Base-by-base conservation (phyloP, 2,113 vertebrate species). In the Aepyceros melampus region DNA sequence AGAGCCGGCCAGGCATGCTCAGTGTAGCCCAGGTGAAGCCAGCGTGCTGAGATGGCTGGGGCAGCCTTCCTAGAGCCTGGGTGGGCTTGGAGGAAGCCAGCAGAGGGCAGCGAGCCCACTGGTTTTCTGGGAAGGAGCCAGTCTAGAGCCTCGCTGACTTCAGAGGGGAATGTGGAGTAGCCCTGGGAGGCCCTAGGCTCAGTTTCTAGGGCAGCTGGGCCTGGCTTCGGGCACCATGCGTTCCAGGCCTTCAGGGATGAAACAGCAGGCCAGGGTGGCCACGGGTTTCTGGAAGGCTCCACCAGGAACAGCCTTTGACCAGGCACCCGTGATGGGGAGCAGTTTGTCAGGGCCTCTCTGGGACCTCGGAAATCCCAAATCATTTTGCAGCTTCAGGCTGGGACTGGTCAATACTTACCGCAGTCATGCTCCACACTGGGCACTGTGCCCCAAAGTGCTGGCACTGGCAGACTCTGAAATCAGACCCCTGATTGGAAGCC, bases 111-210 rank as follows among this genome's bases (percentile, higher is more conserved):
- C 19, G 89, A 90, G 89, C 49, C 79, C 83, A 17, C 4, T 29
- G 47, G 64, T 55, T 51, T 74, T 47, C 49, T 6, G 81, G 87
- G 84, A 93, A 19, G 62, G 25, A 67, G 55, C 19, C 85, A 49
- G 78, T 7, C 5, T 31, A 0, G 27, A 40, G 8, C 19, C 6
- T 53, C 15, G 0, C 1, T 47, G 58, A 55, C 67, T 85, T 25
- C 23, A 36, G 40, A 74, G 81, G 27, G 45, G n/a, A 67, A 12
- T 12, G 16, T 5, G 6, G 3, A 43, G 27, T 0, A 0, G 49
- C 15, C 16, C 55, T 6, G 67, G 33, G 92, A 25, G 86, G 31
- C n/a, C 17, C 27, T 7, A 36, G 55, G 23, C 23, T 40, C 62
- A n/a, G 55, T 15, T 49, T 67, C 23, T 31, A 7, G 29, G 10